phyloP scores from a whole-genome alignment of 2,888 invertebrate species.

The Heliothis peltigera region DNA sequence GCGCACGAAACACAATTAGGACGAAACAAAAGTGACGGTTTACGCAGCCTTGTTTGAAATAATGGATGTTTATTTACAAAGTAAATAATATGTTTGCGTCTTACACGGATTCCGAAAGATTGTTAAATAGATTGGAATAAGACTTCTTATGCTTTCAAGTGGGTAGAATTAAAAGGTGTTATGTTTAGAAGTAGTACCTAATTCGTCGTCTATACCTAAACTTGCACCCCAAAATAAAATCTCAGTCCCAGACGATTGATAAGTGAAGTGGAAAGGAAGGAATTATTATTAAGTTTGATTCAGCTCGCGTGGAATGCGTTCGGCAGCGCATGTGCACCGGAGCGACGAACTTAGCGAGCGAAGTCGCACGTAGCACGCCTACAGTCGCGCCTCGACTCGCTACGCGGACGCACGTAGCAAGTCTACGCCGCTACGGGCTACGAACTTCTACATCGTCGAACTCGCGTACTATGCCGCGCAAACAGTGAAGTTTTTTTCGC shows the following conservation, averaged over 20 bases:
- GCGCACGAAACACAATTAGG: slow-evolving; percentile 55
- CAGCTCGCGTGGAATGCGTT: slow-evolving; percentile 62
- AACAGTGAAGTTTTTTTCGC: slow-evolving; percentile 73
- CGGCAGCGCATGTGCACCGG: slow-evolving; percentile 83
- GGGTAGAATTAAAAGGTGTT: not conserved
- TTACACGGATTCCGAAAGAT: slow-evolving; percentile 16
- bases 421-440: slow-evolving; percentile 76
- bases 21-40: slow-evolving; percentile 43
- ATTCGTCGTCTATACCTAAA: too few species aligned
- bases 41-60: slow-evolving; percentile 33
- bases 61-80: slow-evolving; percentile 30
- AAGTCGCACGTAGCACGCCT: slow-evolving; percentile 59
- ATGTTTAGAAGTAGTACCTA: too few species aligned
- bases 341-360: slow-evolving; percentile 67
- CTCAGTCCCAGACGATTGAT: slow-evolving; percentile 61
- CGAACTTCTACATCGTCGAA: slow-evolving; percentile 70
- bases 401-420: slow-evolving; percentile 77
- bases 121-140: slow-evolving; percentile 11
- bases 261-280: slow-evolving; percentile 66
- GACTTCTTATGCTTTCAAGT: slow-evolving; percentile 8
- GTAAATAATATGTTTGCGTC: slow-evolving; percentile 13
- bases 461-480: slow-evolving; percentile 71
- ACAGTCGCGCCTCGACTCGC: slow-evolving; percentile 78
- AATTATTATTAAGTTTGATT: slow-evolving; percentile 72
- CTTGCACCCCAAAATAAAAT: slow-evolving; percentile 55